These are phyloP conservation scores for Osmoderma eremita DNA, from an alignment of 2,888 invertebrate genomes.

Conservation along the genomic window DNA sequence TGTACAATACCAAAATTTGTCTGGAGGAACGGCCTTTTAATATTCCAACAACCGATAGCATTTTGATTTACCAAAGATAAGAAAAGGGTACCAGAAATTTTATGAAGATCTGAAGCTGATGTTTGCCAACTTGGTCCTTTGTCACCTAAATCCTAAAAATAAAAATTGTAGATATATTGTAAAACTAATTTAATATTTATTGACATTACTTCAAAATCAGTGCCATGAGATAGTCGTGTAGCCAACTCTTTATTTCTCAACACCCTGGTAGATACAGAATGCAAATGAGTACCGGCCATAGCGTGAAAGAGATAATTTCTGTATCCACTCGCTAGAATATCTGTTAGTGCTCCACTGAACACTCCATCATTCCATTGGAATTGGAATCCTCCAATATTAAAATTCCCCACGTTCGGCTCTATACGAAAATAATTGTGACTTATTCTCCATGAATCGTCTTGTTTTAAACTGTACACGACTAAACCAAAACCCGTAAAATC, in stretches of 20 bases:
- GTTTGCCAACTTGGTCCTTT: conserved; percentile 74
- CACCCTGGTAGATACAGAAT: conserved; percentile 73
- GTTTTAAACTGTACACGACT: conserved; percentile 68
- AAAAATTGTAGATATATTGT: background rate
- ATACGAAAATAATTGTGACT: conserved; percentile 79
- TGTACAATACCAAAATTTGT: conserved; percentile 69
- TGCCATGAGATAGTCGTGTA: conserved; percentile 66
- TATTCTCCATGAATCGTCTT: conserved; percentile 76
- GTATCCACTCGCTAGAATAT: conserved; percentile 66
- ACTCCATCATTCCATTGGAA: conserved; percentile 86
- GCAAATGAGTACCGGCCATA: conserved; percentile 78
- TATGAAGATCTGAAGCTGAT: conserved; percentile 75
- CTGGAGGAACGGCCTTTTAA: conserved; percentile 64
- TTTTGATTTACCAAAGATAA: conserved; percentile 77
- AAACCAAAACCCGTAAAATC: conserved; percentile 73
- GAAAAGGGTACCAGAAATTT: conserved; percentile 71
- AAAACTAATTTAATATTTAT: background rate
- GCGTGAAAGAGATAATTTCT: conserved; percentile 80
- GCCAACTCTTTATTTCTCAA: conserved; percentile 68
- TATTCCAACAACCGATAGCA: conserved; percentile 82
- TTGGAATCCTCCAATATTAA: conserved; percentile 72
- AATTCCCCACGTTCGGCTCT: conserved; percentile 75
- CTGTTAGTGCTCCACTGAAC: conserved; percentile 76
- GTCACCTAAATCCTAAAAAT: conserved; percentile 68
- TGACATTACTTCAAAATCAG: conserved; percentile 65